Evolutionary conservation across 2,888 invertebrate genomes (phyloP).

Genomic region (Mesodorylaimus sp.): DNA sequence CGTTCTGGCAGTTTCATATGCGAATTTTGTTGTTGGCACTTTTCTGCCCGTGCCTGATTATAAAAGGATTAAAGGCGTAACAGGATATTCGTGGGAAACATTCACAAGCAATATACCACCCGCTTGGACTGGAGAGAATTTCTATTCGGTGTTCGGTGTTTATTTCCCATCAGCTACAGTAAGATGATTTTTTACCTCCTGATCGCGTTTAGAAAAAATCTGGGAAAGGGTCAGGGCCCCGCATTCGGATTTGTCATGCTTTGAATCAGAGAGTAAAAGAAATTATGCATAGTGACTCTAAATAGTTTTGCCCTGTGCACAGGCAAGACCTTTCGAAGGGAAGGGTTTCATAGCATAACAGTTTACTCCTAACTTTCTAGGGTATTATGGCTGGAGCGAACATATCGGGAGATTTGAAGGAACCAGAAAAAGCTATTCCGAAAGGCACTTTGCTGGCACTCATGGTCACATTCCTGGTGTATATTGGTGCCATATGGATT

Average conservation of each 20-base stretch:
- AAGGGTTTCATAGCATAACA: too few species aligned
- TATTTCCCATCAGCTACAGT: conserved; percentile 55
- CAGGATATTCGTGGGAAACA: conserved; percentile 48
- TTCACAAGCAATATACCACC: conserved; percentile 53
- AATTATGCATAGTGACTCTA: too few species aligned
- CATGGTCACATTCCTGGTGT: conserved; percentile 63
- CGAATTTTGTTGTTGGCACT: conserved; percentile 71
- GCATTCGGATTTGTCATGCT: too few species aligned
- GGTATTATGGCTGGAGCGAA: conserved; percentile 39
- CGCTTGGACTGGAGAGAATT: conserved; percentile 59
- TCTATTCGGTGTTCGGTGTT: conserved; percentile 41
- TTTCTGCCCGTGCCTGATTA: conserved; percentile 57
- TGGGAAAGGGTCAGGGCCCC: too few species aligned
- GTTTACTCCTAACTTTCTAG: too few species aligned
- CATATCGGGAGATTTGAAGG: conserved; percentile 36
- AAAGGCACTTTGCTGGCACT: conserved; percentile 71
- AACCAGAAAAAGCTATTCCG: conserved; percentile 74
- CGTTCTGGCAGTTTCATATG: conserved; percentile 63
- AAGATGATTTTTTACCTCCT: too few species aligned
- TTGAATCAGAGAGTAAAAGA: too few species aligned
- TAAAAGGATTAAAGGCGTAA: conserved; percentile 56
- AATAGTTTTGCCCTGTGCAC: too few species aligned
- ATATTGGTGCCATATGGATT: conserved; percentile 58
- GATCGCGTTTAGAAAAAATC: too few species aligned
- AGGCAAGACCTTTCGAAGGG: too few species aligned